Percentiles rank a stretch among this genome's conserved stretches.
Conservation (phyloP, 2,888 invertebrate species). For the Pycnomerus fuliginosus region DNA sequence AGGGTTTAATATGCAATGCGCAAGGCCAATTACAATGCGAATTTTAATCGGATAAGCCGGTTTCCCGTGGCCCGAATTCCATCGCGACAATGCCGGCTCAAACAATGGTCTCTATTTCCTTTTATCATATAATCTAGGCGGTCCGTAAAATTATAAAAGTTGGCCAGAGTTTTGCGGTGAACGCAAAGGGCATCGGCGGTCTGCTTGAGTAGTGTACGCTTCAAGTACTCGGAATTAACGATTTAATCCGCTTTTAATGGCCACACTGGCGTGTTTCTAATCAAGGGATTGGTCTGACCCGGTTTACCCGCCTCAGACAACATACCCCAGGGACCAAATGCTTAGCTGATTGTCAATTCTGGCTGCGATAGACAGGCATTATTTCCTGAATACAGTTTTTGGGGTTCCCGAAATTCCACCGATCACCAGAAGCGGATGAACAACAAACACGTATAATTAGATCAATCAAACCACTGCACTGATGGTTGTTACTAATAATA, state of each 20-base stretch:
- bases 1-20: constrained; percentile 10
- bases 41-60: constrained; percentile 20
- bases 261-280: constrained; percentile 39
- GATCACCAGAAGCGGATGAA: no score
- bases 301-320: constrained; percentile 24
- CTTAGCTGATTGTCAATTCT: constrained; percentile 24
- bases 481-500: no score
- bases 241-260: constrained; percentile 41
- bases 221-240: constrained; percentile 34
- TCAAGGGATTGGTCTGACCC: constrained; percentile 34
- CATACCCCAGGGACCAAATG: constrained; percentile 20
- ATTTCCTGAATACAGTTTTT: no score
- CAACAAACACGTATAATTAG: no score
- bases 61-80: constrained; percentile 17
- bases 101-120: constrained; percentile 16
- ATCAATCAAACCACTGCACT: no score
- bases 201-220: constrained; percentile 20
- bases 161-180: constrained; percentile 16
- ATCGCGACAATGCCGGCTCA: constrained; percentile 11
- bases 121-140: constrained; percentile 23
- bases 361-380: constrained; percentile 13
- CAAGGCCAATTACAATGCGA: constrained; percentile 20
- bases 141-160: constrained; percentile 24
- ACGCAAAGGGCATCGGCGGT: constrained; percentile 8
- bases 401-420: no score